phyloP scores from a whole-genome alignment of 2,113 vertebrate species.

The Gallinago paraguaiae region DNA sequence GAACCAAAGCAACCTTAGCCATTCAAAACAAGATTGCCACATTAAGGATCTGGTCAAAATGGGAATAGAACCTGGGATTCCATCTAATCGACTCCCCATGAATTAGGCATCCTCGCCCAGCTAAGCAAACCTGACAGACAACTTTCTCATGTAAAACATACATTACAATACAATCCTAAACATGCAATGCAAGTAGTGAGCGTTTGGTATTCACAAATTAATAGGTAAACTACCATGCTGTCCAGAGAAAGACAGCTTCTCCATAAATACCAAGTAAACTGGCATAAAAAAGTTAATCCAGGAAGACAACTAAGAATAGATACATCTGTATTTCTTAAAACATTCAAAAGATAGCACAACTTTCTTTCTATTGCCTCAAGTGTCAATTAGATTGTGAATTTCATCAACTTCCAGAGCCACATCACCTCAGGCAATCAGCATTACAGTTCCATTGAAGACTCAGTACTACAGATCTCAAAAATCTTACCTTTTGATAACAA shows the following conservation, averaged over 20 bases:
- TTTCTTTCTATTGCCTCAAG: background rate
- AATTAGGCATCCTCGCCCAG: background rate
- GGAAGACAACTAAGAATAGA: background rate
- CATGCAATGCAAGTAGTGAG: background rate
- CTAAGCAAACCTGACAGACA: background rate
- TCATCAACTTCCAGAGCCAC: background rate
- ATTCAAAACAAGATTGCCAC: background rate
- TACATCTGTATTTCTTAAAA: background rate
- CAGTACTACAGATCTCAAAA: background rate
- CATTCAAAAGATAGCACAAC: background rate
- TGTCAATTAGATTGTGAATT: background rate
- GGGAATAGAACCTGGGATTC: background rate
- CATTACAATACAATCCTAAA: background rate
- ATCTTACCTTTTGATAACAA: background rate
- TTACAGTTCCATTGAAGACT: background rate
- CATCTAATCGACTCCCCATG: background rate
- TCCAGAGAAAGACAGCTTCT: background rate
- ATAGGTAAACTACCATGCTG: background rate
- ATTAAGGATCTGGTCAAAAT: background rate
- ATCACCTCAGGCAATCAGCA: background rate
- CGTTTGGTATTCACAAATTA: constrained; percentile 3
- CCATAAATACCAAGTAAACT: background rate
- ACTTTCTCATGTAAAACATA: constrained; percentile 27
- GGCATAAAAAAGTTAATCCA: background rate
- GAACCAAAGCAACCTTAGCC: constrained; percentile 16